These are phyloP conservation scores for Bhutanitis thaidina DNA, from an alignment of 2,888 invertebrate species.

Conservation along the genomic window DNA sequence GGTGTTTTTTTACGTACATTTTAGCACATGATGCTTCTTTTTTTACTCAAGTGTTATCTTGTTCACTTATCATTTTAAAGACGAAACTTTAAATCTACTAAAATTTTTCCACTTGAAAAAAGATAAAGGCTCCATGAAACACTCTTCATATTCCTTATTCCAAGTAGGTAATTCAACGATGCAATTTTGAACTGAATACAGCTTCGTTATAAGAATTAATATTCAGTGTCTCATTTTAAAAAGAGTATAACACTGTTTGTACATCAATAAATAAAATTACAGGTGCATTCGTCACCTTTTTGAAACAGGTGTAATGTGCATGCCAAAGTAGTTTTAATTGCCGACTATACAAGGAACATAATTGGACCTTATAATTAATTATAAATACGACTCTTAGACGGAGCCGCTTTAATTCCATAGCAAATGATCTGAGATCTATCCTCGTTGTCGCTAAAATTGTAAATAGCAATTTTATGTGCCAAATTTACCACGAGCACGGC, in stretches of 20 bases:
- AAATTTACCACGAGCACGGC: no score
- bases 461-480: no score
- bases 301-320: not conserved
- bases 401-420: no score
- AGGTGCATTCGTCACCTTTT: not conserved
- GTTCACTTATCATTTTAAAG: slow-evolving; percentile 17
- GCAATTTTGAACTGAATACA: not conserved
- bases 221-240: not conserved
- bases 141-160: not conserved
- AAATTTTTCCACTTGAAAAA: slow-evolving; percentile 17
- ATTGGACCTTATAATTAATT: not conserved
- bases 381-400: no score
- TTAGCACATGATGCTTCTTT: slow-evolving; percentile 8
- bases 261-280: not conserved
- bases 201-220: slow-evolving; percentile 2
- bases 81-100: slow-evolving; percentile 3
- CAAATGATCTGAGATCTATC: no score
- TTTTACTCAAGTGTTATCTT: slow-evolving; percentile 17
- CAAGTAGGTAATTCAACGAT: slow-evolving; percentile 1
- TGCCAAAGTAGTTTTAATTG: not conserved
- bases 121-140: slow-evolving; percentile 4
- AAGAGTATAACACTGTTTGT: not conserved
- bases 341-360: not conserved
- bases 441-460: no score
- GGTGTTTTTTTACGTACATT: slow-evolving; percentile 1